Evolutionary conservation across 2,888 invertebrate genomes (phyloP).

Genomic region (Nephrotoma guestfalica): DNA sequence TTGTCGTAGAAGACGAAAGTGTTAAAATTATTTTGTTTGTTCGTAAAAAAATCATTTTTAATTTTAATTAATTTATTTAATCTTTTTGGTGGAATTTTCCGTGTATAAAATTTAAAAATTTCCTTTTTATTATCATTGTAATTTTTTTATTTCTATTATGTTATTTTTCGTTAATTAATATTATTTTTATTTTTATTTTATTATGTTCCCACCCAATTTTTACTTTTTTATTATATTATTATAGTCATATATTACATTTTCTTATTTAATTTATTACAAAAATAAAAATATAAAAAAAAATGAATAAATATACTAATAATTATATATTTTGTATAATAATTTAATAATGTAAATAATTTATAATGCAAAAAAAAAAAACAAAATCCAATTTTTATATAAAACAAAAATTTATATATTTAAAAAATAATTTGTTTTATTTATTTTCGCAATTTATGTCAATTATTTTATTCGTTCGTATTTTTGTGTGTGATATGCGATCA

Average conservation of each 20-base stretch:
- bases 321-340: background rate
- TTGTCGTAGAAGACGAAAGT: conserved; percentile 30
- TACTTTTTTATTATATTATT: background rate
- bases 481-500: background rate
- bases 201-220: conserved; percentile 3
- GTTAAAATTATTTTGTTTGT: background rate
- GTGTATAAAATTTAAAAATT: background rate
- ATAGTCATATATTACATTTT: background rate
- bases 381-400: background rate
- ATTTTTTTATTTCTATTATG: background rate
- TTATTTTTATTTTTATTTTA: background rate
- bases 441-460: background rate
- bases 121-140: background rate
- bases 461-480: background rate
- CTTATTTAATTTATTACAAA: background rate
- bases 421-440: background rate
- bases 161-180: background rate
- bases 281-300: background rate
- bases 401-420: background rate
- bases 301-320: background rate
- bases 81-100: background rate
- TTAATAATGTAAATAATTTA: background rate
- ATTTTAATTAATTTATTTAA: background rate
- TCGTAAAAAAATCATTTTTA: background rate
- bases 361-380: background rate